Conservation (phyloP, 2,113 vertebrate genomes). For the Pseudorectes ferrugineus region DNA sequence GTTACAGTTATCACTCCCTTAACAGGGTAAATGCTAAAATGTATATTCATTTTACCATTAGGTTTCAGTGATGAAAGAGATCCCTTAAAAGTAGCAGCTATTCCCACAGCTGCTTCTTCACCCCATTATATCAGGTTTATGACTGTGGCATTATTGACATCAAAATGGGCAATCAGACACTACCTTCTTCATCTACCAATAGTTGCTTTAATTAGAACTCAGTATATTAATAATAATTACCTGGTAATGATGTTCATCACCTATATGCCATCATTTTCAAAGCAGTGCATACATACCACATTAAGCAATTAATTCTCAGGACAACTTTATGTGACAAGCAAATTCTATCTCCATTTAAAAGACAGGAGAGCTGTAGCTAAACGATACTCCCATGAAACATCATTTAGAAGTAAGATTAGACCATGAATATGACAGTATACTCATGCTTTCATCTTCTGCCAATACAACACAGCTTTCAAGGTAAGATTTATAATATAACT, state of each 20-base stretch:
- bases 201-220: background rate
- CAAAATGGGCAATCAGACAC: background rate
- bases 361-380: background rate
- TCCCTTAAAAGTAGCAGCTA: background rate
- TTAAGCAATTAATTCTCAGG: slow-evolving; percentile 9
- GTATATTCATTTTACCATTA: background rate
- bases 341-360: background rate
- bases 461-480: background rate
- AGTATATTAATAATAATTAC: slow-evolving; percentile 6
- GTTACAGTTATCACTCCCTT: background rate
- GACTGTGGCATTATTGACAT: background rate
- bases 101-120: background rate
- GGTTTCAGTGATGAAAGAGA: background rate
- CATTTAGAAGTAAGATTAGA: background rate
- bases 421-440: background rate
- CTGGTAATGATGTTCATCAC: background rate
- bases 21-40: background rate
- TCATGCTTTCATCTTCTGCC: background rate
- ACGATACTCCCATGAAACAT: background rate
- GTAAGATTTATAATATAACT: background rate
- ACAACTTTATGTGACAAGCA: background rate
- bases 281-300: background rate
- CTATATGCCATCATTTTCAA: background rate
- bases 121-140: background rate
- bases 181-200: background rate